A percentile compares a stretch with the other conserved stretches of the same genome.
Evolutionary conservation across 2,888 invertebrate species (phyloP).

Genomic region (Halocaridina rubra): DNA sequence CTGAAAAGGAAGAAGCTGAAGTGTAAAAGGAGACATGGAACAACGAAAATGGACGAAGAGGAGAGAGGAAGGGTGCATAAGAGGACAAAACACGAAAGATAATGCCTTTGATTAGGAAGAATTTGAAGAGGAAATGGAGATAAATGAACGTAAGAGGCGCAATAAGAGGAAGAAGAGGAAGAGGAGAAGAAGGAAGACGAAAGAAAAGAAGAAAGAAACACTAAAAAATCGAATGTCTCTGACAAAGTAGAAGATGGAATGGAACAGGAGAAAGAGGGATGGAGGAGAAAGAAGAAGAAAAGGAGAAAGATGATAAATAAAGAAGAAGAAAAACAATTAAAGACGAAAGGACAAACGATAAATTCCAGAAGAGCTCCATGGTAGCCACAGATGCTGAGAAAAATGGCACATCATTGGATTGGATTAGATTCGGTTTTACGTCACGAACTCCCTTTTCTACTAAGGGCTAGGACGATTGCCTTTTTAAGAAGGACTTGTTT

Average conservation of each 20-base stretch:
- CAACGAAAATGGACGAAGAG: not conserved
- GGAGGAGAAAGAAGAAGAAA: not conserved
- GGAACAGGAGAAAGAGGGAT: not conserved
- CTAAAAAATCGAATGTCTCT: not conserved
- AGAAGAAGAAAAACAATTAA: not conserved
- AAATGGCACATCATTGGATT: too few relatives aligned
- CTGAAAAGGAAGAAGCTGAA: not conserved
- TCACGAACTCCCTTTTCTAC: too few relatives aligned
- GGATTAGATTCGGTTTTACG: too few relatives aligned
- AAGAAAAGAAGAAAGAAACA: not conserved
- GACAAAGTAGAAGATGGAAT: not conserved
- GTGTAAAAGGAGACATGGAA: not conserved
- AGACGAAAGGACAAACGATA: not conserved
- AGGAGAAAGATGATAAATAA: not conserved
- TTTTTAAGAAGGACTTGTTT: too few relatives aligned
- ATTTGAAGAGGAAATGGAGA: slow-evolving; percentile 9
- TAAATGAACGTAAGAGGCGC: not conserved
- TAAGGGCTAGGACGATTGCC: too few relatives aligned
- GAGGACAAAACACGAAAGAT: not conserved
- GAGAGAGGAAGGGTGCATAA: not conserved
- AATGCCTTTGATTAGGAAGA: too few relatives aligned
- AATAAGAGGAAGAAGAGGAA: not conserved
- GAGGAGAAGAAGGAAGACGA: not conserved
- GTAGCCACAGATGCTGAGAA: too few relatives aligned
- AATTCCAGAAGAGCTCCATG: too few relatives aligned